Conservation (phyloP, 2,888 invertebrate species). For the Petrophora chlorosata region DNA sequence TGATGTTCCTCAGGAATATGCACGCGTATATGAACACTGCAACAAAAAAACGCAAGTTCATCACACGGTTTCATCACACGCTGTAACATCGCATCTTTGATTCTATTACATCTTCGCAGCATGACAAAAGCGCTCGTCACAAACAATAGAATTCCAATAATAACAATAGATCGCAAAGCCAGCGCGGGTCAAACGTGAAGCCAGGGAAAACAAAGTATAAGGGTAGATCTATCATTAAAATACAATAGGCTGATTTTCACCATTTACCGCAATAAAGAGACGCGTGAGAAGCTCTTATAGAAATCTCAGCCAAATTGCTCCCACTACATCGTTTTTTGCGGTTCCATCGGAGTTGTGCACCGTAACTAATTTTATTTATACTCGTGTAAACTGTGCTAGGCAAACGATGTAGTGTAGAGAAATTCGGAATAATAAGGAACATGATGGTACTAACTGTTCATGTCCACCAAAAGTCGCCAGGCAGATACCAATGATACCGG, state of each 20-base stretch:
- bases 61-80: slow-evolving; percentile 1
- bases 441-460: slow-evolving; percentile 77
- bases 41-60: slow-evolving; percentile 45
- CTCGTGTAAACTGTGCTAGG: slow-evolving; percentile 8
- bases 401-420: slow-evolving; percentile 31
- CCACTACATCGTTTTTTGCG: slow-evolving; percentile 63
- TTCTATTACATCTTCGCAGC: slow-evolving; percentile 28
- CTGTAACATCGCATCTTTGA: not conserved
- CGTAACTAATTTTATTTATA: slow-evolving; percentile 42
- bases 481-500: slow-evolving; percentile 75
- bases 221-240: slow-evolving; percentile 54
- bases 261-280: slow-evolving; percentile 71
- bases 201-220: slow-evolving; percentile 62
- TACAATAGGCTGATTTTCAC: slow-evolving; percentile 76
- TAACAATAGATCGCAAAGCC: slow-evolving; percentile 60
- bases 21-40: slow-evolving; percentile 82
- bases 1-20: slow-evolving; percentile 81
- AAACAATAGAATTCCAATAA: slow-evolving; percentile 34
- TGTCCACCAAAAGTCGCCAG: slow-evolving; percentile 79
- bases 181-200: slow-evolving; percentile 50
- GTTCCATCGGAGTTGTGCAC: slow-evolving; percentile 45
- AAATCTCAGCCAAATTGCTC: slow-evolving; percentile 71
- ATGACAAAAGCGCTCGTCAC: slow-evolving; percentile 16
- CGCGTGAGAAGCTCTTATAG: slow-evolving; percentile 74
- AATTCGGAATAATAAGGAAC: slow-evolving; percentile 23